Evolutionary conservation across 2,888 invertebrate genomes (phyloP).

Genomic region (Leptinotarsa peninsularis): DNA sequence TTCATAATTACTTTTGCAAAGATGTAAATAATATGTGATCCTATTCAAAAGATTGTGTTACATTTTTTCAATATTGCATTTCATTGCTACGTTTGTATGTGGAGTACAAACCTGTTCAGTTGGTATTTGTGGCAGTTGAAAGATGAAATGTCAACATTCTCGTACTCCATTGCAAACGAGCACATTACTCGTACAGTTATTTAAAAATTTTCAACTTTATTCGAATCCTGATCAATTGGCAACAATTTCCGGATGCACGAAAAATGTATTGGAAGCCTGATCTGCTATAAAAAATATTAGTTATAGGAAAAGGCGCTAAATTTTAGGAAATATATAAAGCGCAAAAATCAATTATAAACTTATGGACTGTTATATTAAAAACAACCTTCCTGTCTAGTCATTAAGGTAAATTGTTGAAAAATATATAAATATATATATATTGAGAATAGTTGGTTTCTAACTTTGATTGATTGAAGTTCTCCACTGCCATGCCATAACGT

Average conservation of each 20-base stretch:
- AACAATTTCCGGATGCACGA: neutral
- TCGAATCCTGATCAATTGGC: neutral
- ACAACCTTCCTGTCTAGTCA: constrained; percentile 53
- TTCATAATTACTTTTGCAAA: no score
- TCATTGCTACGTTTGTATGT: neutral
- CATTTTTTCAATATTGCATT: no score
- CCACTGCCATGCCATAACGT: neutral
- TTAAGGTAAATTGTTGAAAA: constrained; percentile 43
- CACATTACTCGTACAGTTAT: neutral
- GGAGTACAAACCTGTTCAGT: neutral
- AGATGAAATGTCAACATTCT: neutral
- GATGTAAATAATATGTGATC: no score
- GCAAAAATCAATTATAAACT: constrained; percentile 35
- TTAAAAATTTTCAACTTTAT: neutral
- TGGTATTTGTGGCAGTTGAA: neutral
- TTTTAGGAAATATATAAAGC: constrained; percentile 40
- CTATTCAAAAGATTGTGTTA: no score
- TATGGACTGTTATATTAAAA: constrained; percentile 42
- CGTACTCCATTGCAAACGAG: neutral
- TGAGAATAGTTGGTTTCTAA: constrained; percentile 22
- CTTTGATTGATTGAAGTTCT: neutral
- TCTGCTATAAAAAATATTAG: constrained; percentile 1
- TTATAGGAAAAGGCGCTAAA: constrained; percentile 34
- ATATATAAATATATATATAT: constrained; percentile 41
- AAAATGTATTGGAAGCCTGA: no score